A percentile compares a stretch with the other conserved stretches of the same genome.
Evolutionary conservation across 2,113 vertebrate genomes (phyloP).

Genomic region (Larimichthys crocea): DNA sequence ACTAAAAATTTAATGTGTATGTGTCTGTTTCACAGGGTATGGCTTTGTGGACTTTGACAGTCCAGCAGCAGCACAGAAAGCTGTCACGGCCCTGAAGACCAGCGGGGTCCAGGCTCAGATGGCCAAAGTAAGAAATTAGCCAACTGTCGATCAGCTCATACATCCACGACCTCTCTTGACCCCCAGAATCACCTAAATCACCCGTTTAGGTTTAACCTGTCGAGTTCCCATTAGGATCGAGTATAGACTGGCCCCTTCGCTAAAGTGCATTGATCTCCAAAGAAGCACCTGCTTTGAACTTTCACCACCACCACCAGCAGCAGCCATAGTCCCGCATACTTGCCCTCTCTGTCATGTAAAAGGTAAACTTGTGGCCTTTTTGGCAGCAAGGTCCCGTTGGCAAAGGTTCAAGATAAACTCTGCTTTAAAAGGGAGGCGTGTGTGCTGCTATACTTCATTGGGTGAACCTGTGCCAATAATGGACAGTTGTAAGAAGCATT

Average conservation of each 20-base stretch:
- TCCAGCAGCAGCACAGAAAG: constrained; percentile 92
- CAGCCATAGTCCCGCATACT: background rate
- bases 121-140: constrained; percentile 90
- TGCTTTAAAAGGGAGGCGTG: constrained; percentile 28
- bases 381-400: constrained; percentile 46
- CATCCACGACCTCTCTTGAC: background rate
- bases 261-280: constrained; percentile 21
- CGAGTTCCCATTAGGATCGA: background rate
- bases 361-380: constrained; percentile 30
- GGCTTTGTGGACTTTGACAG: constrained; percentile 96
- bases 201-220: background rate
- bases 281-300: constrained; percentile 15
- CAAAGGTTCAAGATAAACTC: constrained; percentile 50
- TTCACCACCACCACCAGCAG: background rate
- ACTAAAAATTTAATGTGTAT: background rate
- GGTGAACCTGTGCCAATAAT: constrained; percentile 4
- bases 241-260: background rate
- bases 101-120: constrained; percentile 95
- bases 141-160: background rate
- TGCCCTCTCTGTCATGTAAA: constrained; percentile 7
- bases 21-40: constrained; percentile 84
- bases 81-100: constrained; percentile 92
- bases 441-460: constrained; percentile 8
- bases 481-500: background rate
- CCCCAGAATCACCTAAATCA: no score